Evolutionary conservation across 2,113 vertebrate species (phyloP).

Genomic region (Scatophagus argus): DNA sequence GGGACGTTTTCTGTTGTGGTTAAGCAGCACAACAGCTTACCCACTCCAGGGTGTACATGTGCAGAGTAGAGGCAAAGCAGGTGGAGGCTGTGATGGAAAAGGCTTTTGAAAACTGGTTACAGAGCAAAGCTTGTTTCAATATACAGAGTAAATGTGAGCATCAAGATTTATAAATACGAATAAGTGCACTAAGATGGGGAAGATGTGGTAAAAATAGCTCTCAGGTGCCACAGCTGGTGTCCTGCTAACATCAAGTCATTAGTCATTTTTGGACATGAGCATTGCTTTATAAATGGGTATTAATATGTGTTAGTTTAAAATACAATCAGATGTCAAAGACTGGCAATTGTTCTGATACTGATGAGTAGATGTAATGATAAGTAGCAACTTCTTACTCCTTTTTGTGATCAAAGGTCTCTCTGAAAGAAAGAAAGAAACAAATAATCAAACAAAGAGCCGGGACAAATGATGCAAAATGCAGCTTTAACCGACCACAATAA

Average conservation of each 20-base stretch:
- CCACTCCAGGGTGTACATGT: neutral
- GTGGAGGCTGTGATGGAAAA: neutral
- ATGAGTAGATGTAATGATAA: neutral
- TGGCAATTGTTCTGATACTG: neutral
- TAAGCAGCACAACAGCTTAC: neutral
- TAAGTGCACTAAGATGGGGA: neutral
- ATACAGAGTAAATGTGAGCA: neutral
- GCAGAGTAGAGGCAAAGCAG: neutral
- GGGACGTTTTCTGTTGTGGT: neutral
- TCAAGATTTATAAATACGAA: neutral
- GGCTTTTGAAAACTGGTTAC: neutral
- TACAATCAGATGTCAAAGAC: neutral
- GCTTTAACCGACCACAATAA: neutral
- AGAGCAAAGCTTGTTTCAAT: neutral
- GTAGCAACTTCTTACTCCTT: neutral
- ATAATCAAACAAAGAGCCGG: neutral
- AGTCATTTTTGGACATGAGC: neutral
- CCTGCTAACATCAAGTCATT: conserved; percentile 8
- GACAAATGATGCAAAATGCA: neutral
- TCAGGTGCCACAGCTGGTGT: neutral
- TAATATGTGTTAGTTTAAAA: neutral
- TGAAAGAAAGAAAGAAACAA: neutral
- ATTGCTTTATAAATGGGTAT: neutral
- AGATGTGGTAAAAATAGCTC: neutral
- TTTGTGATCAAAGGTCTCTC: neutral